Evolutionary conservation across 2,113 vertebrate species (phyloP).

Genomic region (Gavialis gangeticus): DNA sequence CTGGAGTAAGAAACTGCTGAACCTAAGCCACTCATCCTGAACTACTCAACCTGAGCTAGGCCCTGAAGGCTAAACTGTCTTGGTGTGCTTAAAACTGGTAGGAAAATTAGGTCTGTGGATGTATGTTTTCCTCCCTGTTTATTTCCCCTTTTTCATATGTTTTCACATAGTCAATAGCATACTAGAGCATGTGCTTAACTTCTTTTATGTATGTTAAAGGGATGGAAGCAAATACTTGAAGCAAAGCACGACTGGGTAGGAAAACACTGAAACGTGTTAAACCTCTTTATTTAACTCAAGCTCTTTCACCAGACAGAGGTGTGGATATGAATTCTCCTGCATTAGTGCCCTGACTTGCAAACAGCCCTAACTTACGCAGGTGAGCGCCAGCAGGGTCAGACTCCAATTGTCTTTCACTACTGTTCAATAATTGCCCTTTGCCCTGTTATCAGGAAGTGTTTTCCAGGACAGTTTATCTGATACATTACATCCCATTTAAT

Average conservation of each 20-base stretch:
- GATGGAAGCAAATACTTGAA: not conserved
- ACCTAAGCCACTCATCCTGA: too few species aligned
- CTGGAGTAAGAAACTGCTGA: not conserved
- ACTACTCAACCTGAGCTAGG: not conserved
- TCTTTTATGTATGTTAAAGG: not conserved
- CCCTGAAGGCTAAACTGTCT: not conserved
- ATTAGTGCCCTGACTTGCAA: not conserved
- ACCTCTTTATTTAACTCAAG: not conserved
- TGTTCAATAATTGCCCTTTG: not conserved
- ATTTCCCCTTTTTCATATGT: not conserved
- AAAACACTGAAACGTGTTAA: not conserved
- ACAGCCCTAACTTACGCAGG: not conserved
- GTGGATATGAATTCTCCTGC: not conserved
- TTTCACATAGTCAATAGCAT: not conserved
- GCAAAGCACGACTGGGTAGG: not conserved
- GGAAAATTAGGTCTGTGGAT: slow-evolving; percentile 4
- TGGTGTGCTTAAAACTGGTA: not conserved
- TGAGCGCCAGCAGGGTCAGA: fast-evolving
- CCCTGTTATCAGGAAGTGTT: not conserved
- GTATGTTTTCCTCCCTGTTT: not conserved
- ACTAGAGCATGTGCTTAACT: not conserved
- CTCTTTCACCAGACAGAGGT: not conserved
- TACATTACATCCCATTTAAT: not conserved
- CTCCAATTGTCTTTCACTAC: not conserved
- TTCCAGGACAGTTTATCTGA: not conserved